Evolutionary conservation across 2,797 vertebrate species (phyloP), one percentile per base, ranked within the genome.

Genomic region (Danio tinwini): DNA sequence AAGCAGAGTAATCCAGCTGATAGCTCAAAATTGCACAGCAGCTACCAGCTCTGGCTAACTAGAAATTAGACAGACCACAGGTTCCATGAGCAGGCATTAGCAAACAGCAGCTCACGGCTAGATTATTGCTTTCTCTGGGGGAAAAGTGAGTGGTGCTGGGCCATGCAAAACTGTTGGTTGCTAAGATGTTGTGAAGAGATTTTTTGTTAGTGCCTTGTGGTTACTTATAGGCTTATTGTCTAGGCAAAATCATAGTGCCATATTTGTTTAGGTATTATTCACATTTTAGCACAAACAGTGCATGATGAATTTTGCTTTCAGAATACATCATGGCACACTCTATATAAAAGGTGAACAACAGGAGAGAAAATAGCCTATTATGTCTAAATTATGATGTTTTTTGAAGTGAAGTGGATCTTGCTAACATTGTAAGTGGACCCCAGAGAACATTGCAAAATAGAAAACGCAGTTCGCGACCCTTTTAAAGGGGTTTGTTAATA

Each of bases 1-100:
- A 79, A 78, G 73, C 81, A 70, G 56, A 74, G 63, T 70, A 74
- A 84, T 81, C n/a, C 52, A 50, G 58, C 42, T 49, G 64, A 77
- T 77, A 77, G 63, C 75, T 77, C 42, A 58, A 56, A 77, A 77
- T 68, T 77, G 29, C 40, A 68, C 21, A 77, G 64, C 42, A 56
- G 16, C 64, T 11, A 58, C 10, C 21, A 68, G 21, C 52, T 17
- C 63, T 37, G 21, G 63, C 53, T 47, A 58, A 17, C 53, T 49
- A 56, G 19, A 77, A 68, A 68, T 77, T 68, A 68, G 52, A 58
- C 42, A 56, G 39, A 6, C 40, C 19, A 39, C 40, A 68, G 63
- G 53, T 68, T 56, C 7, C 52, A 58, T 7, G 11, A 56, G 17
- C 21, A 47, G 21, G 68, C 14, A 56, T 67, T 47, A 19, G 21